Base-by-base conservation (phyloP, 1,140 invertebrate species). In the Forficula auricularia region DNA sequence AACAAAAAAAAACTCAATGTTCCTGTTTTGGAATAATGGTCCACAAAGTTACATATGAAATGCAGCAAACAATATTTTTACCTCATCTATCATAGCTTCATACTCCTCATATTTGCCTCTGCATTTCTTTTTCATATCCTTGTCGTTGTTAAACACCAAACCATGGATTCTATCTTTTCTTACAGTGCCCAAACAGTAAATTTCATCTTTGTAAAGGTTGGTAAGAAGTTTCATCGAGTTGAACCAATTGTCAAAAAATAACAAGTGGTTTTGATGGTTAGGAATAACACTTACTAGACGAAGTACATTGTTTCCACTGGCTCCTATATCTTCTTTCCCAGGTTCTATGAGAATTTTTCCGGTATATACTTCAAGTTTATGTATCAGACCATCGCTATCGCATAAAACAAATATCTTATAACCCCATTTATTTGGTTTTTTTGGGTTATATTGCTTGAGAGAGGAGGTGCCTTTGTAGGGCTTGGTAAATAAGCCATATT, bases 381-480 rank as follows among this genome's bases (percentile, higher is more conserved):
- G 56, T 42, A 54, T 50, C 42, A 57, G 57, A 40, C 59, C 59
- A 45, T 52, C 51, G 39, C 50, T 34, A 45, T 47, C 51, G 45
- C 52, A 57, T 45, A 58, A 40, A 15, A 56, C 52, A 49, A 56
- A 64, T 43, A 63, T 49, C 51, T 63, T 66, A 9, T 59, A 59
- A n/a, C 58, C 62, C 53, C 58, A 60, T 46, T 65, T 67, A 43
- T 58, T 51, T 10, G 64, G 60, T 42, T 63, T 62, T 19, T 55
- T 49, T 19, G 51, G 54, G 33, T 55, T 42, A 47, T 66, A 65
- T 47, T 65, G 62, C 50, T 62, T 61, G 40, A 60, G 55, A 43
- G 49, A 48, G 47, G 60, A 52, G 38, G 47, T 45, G 3, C 60
- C 57, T 56, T 63, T 66, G 32, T 56, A 65, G 9, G 57, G 50